A percentile compares a stretch with the other conserved stretches of the same genome.
Conservation (phyloP, 2,888 invertebrate genomes). For the Aporophyla lueneburgensis region DNA sequence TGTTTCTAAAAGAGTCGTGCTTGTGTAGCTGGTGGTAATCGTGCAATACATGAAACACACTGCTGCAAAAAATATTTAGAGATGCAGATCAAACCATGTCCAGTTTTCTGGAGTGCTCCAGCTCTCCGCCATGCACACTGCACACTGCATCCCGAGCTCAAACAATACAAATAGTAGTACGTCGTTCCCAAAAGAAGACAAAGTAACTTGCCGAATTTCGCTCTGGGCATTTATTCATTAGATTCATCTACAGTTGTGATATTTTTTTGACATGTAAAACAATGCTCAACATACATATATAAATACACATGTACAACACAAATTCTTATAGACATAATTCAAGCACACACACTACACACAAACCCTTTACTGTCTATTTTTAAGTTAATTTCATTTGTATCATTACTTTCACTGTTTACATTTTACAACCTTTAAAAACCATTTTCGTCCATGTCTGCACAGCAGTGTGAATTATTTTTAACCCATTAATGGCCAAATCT, state of each 20-base stretch:
- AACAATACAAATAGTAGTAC: too few species aligned
- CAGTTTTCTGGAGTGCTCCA: neutral
- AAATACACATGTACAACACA: neutral
- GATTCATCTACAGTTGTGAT: neutral
- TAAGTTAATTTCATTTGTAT: too few species aligned
- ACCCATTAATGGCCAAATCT: too few species aligned
- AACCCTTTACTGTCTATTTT: neutral
- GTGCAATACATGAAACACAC: neutral
- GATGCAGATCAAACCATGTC: too few species aligned
- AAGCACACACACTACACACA: neutral
- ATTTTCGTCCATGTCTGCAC: neutral
- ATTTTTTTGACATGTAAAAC: neutral
- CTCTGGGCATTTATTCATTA: neutral
- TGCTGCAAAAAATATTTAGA: neutral
- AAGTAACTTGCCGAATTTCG: neutral
- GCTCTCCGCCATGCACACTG: neutral
- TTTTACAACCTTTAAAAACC: neutral
- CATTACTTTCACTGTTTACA: neutral
- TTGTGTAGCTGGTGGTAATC: neutral
- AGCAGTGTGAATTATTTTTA: neutral
- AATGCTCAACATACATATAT: neutral
- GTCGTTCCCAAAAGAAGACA: neutral
- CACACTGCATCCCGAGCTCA: too few species aligned
- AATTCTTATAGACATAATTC: neutral
- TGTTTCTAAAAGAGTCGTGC: slow-evolving; percentile 1